Percentiles rank a stretch among this genome's conserved stretches.
phyloP scores from a whole-genome alignment of 2,113 vertebrate genomes.

The Brachypteracias leptosomus region DNA sequence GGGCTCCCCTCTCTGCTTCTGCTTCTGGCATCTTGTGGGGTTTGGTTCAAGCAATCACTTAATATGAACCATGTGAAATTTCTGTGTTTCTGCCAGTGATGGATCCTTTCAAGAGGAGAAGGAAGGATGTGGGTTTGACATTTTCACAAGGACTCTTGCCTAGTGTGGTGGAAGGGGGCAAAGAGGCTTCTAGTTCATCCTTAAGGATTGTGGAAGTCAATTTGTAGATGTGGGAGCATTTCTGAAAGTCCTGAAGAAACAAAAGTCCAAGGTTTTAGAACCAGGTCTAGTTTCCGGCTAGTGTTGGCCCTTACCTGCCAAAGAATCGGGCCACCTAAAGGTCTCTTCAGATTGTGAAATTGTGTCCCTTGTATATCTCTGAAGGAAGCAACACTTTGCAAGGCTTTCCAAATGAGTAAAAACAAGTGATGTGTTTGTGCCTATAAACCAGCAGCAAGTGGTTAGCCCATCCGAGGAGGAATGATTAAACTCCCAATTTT shows the following conservation, averaged over 20 bases:
- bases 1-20: neutral
- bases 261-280: neutral
- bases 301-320: neutral
- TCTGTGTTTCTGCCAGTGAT: neutral
- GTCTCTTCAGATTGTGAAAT: neutral
- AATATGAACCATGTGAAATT: neutral
- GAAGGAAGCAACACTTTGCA: neutral
- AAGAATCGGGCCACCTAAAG: neutral
- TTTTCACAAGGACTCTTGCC: neutral
- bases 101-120: neutral
- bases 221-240: neutral
- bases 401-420: neutral
- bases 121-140: neutral
- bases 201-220: neutral
- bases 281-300: neutral
- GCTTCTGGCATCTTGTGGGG: neutral
- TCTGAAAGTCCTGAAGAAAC: neutral
- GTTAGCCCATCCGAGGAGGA: neutral
- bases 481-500: conserved; percentile 8
- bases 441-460: neutral
- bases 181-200: neutral
- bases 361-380: neutral
- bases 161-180: fast-evolving
- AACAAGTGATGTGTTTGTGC: neutral
- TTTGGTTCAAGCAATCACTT: neutral